These are phyloP conservation scores for Alectoris magna DNA, from an alignment of 2,797 vertebrate genomes.

Conservation along the genomic window DNA sequence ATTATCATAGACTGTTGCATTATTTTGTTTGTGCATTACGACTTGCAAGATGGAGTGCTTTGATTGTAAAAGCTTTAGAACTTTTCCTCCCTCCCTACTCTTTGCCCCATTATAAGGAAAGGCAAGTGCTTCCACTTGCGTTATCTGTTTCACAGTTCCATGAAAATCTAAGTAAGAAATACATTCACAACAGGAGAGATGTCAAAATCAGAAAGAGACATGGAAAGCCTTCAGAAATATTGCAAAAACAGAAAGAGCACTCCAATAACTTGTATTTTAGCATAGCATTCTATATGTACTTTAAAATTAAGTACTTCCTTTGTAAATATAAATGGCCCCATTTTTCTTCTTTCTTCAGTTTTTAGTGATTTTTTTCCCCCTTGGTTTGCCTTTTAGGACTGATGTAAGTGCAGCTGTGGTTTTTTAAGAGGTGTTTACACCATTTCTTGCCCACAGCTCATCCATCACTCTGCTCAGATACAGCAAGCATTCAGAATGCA, in stretches of 20 bases:
- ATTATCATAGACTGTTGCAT: neutral
- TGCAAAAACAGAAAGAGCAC: neutral
- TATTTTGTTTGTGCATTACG: neutral
- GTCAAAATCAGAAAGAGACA: neutral
- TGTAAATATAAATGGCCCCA: slow-evolving; percentile 34
- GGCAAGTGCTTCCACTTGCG: neutral
- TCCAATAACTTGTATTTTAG: neutral
- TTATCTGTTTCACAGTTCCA: neutral
- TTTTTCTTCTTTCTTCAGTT: slow-evolving; percentile 61
- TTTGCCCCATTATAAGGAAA: neutral
- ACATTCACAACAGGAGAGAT: neutral
- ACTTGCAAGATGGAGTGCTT: neutral
- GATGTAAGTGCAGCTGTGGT: slow-evolving; percentile 69
- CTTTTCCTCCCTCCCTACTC: neutral
- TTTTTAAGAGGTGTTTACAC: slow-evolving; percentile 73
- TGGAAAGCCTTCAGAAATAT: neutral
- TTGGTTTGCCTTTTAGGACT: slow-evolving; percentile 63
- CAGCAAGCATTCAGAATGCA: slow-evolving; percentile 65
- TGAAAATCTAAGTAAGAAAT: neutral
- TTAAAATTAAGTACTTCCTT: slow-evolving; percentile 69
- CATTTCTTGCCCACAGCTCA: slow-evolving; percentile 65
- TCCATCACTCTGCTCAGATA: slow-evolving; percentile 66
- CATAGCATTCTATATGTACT: neutral
- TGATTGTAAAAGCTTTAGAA: neutral
- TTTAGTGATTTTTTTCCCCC: slow-evolving; percentile 23